phyloP scores from a whole-genome alignment of 2,888 invertebrate species.

The Drosophila mettleri region DNA sequence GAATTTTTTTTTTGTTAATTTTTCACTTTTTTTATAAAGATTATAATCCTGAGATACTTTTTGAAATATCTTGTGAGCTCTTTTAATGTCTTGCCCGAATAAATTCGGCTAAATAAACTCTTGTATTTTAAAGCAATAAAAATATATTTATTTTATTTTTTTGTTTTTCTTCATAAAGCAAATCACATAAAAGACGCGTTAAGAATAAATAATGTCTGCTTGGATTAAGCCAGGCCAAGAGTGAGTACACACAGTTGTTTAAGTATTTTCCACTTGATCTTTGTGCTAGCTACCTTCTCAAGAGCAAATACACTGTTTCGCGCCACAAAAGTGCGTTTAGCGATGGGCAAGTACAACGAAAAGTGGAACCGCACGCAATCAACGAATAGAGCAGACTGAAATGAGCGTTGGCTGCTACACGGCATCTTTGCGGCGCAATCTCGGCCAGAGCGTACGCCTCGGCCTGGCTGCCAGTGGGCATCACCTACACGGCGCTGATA shows the following conservation, averaged over 20 bases:
- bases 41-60: neutral
- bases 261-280: constrained; percentile 23
- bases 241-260: constrained; percentile 45
- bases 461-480: constrained; percentile 25
- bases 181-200: constrained; percentile 11
- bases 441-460: constrained; percentile 37
- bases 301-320: constrained; percentile 43
- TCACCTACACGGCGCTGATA: constrained; percentile 31
- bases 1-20: neutral
- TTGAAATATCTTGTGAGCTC: neutral
- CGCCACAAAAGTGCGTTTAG: constrained; percentile 45
- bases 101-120: neutral
- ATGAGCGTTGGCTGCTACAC: constrained; percentile 41
- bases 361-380: constrained; percentile 66
- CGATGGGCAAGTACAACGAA: constrained; percentile 22
- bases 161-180: neutral
- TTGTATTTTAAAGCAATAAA: neutral
- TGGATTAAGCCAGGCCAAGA: constrained; percentile 26
- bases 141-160: constrained; percentile 7
- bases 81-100: neutral
- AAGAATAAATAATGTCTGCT: constrained; percentile 21
- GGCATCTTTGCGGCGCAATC: constrained; percentile 74
- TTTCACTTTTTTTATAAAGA: neutral
- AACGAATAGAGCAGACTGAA: constrained; percentile 68
- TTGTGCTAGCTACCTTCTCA: constrained; percentile 37